Percentiles rank a stretch among this genome's conserved stretches.
Evolutionary conservation across 2,797 vertebrate genomes (phyloP).

Genomic region (Petrocephalus schoutedeni): DNA sequence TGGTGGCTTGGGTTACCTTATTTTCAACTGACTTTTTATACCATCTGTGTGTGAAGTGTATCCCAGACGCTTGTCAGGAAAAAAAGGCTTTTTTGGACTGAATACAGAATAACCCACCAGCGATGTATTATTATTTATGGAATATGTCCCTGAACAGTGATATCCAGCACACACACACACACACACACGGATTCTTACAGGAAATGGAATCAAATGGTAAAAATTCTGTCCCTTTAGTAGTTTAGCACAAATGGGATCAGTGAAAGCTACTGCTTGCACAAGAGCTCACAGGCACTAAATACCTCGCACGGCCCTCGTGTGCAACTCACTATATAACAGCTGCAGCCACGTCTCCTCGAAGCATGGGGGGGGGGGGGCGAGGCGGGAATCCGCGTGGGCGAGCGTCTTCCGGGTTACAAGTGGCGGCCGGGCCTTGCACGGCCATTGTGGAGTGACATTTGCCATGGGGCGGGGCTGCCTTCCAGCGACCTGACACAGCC

Average conservation of each 20-base stretch:
- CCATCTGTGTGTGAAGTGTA: conserved; percentile 20
- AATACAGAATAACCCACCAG: conserved; percentile 5
- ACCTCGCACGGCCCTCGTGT: not conserved
- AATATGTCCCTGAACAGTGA: not conserved
- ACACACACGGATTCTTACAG: not conserved
- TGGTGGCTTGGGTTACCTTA: conserved; percentile 28
- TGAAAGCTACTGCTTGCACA: conserved; percentile 2
- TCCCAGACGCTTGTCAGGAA: not conserved
- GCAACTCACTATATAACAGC: not conserved
- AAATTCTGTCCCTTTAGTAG: not conserved
- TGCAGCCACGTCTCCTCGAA: not conserved
- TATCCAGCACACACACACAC: not conserved
- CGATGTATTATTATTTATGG: not conserved
- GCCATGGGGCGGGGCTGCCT: conserved; percentile 9
- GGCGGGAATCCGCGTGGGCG: too few species aligned
- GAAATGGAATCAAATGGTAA: not conserved
- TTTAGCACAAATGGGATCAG: not conserved
- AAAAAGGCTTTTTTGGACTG: not conserved
- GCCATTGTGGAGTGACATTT: conserved; percentile 32
- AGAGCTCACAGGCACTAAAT: not conserved
- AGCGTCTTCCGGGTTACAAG: not conserved
- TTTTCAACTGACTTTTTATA: conserved; percentile 26
- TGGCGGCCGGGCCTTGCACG: not conserved
- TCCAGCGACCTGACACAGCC: conserved; percentile 17
- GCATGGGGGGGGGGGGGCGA: not conserved